These are phyloP conservation scores for Habrosyne pyritoides DNA, from an alignment of 2,888 invertebrate species.

Conservation along the genomic window DNA sequence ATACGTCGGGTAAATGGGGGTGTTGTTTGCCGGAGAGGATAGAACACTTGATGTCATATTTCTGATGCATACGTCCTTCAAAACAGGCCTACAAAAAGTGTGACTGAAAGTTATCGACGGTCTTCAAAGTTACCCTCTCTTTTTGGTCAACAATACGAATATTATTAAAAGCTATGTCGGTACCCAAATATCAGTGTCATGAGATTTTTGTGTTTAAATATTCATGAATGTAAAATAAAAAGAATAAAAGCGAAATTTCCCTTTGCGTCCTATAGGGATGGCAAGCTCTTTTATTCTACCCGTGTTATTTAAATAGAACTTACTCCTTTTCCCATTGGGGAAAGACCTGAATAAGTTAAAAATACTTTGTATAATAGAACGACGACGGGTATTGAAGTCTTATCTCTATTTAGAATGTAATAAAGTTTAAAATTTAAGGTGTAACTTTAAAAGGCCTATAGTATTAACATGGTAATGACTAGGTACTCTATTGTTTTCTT, in stretches of 20 bases:
- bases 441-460: constrained; percentile 4
- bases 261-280: constrained; percentile 32
- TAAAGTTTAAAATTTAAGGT: constrained; percentile 11
- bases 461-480: constrained; percentile 4
- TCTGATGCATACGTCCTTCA: too few relatives aligned
- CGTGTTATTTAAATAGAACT: constrained; percentile 51
- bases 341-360: constrained; percentile 37
- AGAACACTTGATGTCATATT: too few relatives aligned
- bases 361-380: constrained; percentile 21
- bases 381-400: constrained; percentile 11
- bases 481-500: not conserved
- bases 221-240: constrained; percentile 30
- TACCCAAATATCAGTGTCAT: constrained; percentile 32
- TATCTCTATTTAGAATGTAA: constrained; percentile 10
- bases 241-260: constrained; percentile 33
- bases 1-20: too few relatives aligned
- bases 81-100: too few relatives aligned
- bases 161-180: constrained; percentile 21
- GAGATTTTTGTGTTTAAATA: constrained; percentile 34
- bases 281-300: constrained; percentile 41
- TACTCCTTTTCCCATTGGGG: constrained; percentile 42
- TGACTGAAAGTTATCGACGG: not conserved
- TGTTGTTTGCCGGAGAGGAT: too few relatives aligned
- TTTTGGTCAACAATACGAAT: constrained; percentile 15
- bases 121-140: constrained; percentile 23